Evolutionary conservation across 2,113 vertebrate species (phyloP).

Genomic region (Hippocampus barbouri): DNA sequence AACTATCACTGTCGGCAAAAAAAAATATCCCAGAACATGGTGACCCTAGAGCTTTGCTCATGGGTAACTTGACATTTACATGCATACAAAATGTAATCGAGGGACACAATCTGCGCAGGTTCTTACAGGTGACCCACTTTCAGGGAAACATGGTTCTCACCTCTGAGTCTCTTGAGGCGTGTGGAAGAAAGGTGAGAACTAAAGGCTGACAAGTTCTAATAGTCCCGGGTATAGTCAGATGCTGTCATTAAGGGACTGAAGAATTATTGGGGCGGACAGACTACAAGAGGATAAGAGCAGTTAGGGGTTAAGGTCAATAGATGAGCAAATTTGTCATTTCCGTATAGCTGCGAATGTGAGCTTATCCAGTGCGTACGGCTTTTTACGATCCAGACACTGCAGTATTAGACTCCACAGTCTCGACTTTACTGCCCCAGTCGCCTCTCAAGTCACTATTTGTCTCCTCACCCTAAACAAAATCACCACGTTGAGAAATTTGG

Average conservation of each 20-base stretch:
- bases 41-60: conserved; percentile 30
- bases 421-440: no score
- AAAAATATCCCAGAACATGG: conserved; percentile 6
- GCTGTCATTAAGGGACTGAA: not conserved
- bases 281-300: not conserved
- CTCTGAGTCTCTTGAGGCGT: conserved; percentile 5
- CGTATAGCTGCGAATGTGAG: no score
- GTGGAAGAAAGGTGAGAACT: conserved; percentile 11
- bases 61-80: conserved; percentile 45
- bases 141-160: conserved; percentile 12
- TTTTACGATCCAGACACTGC: no score
- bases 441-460: no score
- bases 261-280: not conserved
- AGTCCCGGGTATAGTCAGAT: not conserved
- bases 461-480: no score
- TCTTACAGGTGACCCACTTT: conserved; percentile 19
- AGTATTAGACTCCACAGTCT: no score
- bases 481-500: not conserved
- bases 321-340: no score
- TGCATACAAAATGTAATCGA: conserved; percentile 25
- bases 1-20: conserved; percentile 3
- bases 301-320: not conserved
- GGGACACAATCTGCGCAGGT: conserved; percentile 14
- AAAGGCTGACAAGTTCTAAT: conserved; percentile 7
- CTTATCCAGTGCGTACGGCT: no score